phyloP scores from a whole-genome alignment of 2,797 vertebrate genomes.

The Melanotaenia pygmaea region DNA sequence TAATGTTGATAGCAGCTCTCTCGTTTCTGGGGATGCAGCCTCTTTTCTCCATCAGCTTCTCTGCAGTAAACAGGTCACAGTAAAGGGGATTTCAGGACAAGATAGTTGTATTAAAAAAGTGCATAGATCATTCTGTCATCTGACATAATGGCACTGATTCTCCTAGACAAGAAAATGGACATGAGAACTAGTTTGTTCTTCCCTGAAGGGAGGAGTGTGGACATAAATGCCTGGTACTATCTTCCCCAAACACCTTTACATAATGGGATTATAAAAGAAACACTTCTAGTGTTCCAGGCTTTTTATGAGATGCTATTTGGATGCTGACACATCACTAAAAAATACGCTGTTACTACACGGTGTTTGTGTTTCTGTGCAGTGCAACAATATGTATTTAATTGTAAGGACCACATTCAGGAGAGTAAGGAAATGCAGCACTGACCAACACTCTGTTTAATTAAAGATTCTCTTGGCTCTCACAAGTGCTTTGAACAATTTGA shows the following conservation, averaged over 20 bases:
- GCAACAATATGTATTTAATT: conserved; percentile 42
- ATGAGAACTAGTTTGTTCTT: conserved; percentile 50
- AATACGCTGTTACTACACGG: conserved; percentile 26
- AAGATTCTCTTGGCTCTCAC: conserved; percentile 72
- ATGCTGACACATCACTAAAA: conserved; percentile 63
- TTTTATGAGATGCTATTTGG: conserved; percentile 55
- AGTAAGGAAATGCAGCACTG: conserved; percentile 55
- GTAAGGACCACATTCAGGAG: conserved; percentile 24
- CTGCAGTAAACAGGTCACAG: conserved; percentile 57
- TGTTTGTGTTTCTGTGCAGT: conserved; percentile 13
- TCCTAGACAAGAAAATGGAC: conserved; percentile 47
- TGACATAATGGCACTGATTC: conserved; percentile 67
- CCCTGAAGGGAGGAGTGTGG: conserved; percentile 17
- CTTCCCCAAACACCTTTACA: conserved; percentile 48
- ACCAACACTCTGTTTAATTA: conserved; percentile 76
- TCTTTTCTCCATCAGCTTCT: conserved; percentile 50
- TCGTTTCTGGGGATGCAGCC: conserved; percentile 18
- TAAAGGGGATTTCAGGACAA: conserved; percentile 65
- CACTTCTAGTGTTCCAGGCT: conserved; percentile 43
- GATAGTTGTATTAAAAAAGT: conserved; percentile 51
- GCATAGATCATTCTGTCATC: conserved; percentile 67
- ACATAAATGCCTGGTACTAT: conserved; percentile 50
- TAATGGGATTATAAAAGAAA: conserved; percentile 69
- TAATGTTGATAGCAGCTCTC: conserved; percentile 6
- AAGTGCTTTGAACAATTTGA: conserved; percentile 73